Conservation (phyloP, 2,888 invertebrate species). For the Cynaeus angustus region DNA sequence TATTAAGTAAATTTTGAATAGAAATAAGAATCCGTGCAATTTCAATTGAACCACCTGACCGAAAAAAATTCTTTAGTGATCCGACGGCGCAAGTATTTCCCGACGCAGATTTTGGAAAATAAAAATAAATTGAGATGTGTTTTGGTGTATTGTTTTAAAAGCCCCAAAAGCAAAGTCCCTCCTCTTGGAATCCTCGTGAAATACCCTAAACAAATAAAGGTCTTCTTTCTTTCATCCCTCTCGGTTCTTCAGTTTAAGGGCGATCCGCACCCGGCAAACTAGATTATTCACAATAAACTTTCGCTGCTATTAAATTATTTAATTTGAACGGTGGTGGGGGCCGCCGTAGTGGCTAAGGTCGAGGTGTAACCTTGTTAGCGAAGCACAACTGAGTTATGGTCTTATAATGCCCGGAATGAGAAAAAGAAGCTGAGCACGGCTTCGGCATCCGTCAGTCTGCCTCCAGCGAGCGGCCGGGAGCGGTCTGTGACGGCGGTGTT, state of each 20-base stretch:
- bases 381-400: conserved; percentile 72
- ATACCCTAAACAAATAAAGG: conserved; percentile 46
- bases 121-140: too few relatives aligned
- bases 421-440: conserved; percentile 69
- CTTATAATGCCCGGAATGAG: conserved; percentile 71
- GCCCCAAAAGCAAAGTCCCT: neutral
- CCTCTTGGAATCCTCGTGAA: conserved; percentile 1
- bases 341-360: conserved; percentile 69
- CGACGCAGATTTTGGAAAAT: too few relatives aligned
- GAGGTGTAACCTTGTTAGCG: conserved; percentile 73
- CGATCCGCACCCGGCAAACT: conserved; percentile 64
- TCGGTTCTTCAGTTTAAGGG: conserved; percentile 44
- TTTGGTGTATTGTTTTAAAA: too few relatives aligned
- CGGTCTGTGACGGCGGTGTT: conserved; percentile 27
- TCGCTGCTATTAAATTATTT: conserved; percentile 74
- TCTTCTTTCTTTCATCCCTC: conserved; percentile 28
- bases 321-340: conserved; percentile 70
- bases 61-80: too few relatives aligned
- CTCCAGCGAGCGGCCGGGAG: conserved; percentile 61
- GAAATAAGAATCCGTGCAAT: too few relatives aligned
- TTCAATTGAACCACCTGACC: too few relatives aligned
- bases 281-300: conserved; percentile 74
- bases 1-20: too few relatives aligned
- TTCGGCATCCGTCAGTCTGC: conserved; percentile 69
- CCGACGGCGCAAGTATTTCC: too few relatives aligned